Evolutionary conservation across 2,888 invertebrate genomes (phyloP).

Genomic region (Neocrepidodera transversa): DNA sequence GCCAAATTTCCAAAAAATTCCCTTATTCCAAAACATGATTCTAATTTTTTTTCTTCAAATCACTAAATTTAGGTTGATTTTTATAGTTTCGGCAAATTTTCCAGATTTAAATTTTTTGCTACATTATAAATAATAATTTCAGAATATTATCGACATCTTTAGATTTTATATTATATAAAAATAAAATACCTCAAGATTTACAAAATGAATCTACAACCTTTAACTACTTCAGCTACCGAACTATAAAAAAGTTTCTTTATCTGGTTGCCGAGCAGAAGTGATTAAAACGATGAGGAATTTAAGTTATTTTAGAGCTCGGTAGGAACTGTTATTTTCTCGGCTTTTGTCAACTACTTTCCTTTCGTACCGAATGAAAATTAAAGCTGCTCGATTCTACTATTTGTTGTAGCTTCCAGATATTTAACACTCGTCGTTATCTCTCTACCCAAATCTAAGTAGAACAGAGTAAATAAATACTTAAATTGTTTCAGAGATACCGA

Average conservation of each 20-base stretch:
- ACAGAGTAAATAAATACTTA: conserved; percentile 15
- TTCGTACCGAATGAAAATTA: conserved; percentile 22
- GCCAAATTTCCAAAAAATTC: too few species aligned
- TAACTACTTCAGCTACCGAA: too few species aligned
- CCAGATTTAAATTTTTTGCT: too few species aligned
- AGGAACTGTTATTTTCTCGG: conserved; percentile 34
- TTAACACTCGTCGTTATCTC: conserved; percentile 19
- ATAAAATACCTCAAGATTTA: too few species aligned
- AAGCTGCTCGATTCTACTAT: conserved; percentile 22
- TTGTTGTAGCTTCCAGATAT: conserved; percentile 24
- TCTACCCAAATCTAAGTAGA: conserved; percentile 15
- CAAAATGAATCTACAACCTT: too few species aligned
- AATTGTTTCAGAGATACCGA: conserved; percentile 9
- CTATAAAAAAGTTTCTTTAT: conserved; percentile 29
- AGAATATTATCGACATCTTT: too few species aligned
- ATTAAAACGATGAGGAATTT: conserved; percentile 38
- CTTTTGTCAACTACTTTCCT: conserved; percentile 31
- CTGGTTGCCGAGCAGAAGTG: conserved; percentile 37
- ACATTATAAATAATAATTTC: too few species aligned
- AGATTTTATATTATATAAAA: too few species aligned
- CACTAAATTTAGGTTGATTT: too few species aligned
- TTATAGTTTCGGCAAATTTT: too few species aligned
- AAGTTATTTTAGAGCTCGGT: conserved; percentile 37
- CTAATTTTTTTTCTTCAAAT: too few species aligned
- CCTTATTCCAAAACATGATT: too few species aligned